Percentiles rank a stretch among this genome's conserved stretches.
Evolutionary conservation across 37 sponge, comb jelly and placozoan species (phyloP).

Genomic region (Beroe ovata): DNA sequence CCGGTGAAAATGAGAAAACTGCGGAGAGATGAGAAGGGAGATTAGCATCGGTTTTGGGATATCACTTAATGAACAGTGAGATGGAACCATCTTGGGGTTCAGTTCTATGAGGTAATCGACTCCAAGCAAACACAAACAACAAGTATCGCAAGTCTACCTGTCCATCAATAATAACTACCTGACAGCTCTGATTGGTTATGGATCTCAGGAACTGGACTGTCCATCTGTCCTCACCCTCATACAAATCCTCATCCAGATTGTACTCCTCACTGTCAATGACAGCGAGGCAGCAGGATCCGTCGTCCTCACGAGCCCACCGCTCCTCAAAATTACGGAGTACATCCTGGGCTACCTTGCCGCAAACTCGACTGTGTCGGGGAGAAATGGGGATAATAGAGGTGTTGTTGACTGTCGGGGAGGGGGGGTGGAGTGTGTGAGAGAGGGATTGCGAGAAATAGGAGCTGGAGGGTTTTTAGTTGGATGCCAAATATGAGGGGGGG

Average conservation of each 20-base stretch:
- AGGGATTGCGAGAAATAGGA: background rate
- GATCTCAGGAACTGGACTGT: slow-evolving; percentile 43
- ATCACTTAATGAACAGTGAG: no score
- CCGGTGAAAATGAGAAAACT: slow-evolving; percentile 23
- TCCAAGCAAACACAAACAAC: no score
- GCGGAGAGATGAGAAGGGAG: no score
- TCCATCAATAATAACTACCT: no score
- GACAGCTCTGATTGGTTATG: slow-evolving; percentile 52
- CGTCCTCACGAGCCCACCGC: slow-evolving; percentile 44
- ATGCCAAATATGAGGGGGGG: background rate
- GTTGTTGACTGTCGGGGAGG: no score
- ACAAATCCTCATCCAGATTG: slow-evolving; percentile 48
- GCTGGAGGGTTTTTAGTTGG: background rate
- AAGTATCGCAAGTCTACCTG: no score
- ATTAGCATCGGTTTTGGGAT: no score
- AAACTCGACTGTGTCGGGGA: slow-evolving; percentile 4
- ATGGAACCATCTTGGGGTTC: no score
- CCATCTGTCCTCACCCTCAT: slow-evolving; percentile 52
- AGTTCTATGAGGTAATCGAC: no score
- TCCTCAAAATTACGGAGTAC: slow-evolving; percentile 54
- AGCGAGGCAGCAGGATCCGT: background rate
- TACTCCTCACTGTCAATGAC: background rate
- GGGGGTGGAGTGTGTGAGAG: background rate
- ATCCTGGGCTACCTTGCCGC: slow-evolving; percentile 35
- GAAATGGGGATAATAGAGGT: no score